phyloP scores from a whole-genome alignment of 1,140 invertebrate genomes.

The Calliopsis andreniformis region DNA sequence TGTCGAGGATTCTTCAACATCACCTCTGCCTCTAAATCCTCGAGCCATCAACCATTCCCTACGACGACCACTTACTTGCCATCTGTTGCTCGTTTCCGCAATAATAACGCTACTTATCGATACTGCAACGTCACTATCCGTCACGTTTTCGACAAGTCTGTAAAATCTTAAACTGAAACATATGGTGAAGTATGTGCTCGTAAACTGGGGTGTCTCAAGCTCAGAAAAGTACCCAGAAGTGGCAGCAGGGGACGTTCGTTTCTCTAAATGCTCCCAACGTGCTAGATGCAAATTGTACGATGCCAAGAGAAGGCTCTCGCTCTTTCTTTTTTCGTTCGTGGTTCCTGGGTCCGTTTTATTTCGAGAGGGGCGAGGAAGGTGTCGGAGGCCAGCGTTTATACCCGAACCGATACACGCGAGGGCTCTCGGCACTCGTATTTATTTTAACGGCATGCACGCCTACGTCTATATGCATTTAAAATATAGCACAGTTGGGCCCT shows the following conservation, averaged over 20 bases:
- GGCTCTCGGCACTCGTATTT: slow-evolving; percentile 73
- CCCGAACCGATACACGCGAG: slow-evolving; percentile 70
- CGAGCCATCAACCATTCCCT: too few species aligned
- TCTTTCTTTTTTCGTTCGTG: slow-evolving; percentile 47
- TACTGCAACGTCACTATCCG: too few species aligned
- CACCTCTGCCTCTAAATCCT: too few species aligned
- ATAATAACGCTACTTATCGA: too few species aligned
- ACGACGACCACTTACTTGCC: too few species aligned
- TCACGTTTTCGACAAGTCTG: too few species aligned
- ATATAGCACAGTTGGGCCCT: slow-evolving; percentile 81
- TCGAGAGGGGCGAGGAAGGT: slow-evolving; percentile 68
- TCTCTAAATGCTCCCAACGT: slow-evolving; percentile 52
- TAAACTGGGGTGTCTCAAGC: too few species aligned
- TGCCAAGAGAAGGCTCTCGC: slow-evolving; percentile 49
- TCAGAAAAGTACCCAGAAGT: too few species aligned
- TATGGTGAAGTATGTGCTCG: too few species aligned
- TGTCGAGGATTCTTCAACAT: too few species aligned
- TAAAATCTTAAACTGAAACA: too few species aligned
- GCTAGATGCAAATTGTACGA: slow-evolving; percentile 48
- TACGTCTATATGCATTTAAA: slow-evolving; percentile 81
- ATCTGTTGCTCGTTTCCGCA: too few species aligned
- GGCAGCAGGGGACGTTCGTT: slow-evolving; percentile 34
- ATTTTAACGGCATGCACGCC: slow-evolving; percentile 79
- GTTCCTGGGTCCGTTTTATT: slow-evolving; percentile 40
- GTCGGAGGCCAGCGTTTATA: slow-evolving; percentile 73